Evolutionary conservation across 2,888 invertebrate genomes (phyloP).

Genomic region (Pristionchus arcanus): DNA sequence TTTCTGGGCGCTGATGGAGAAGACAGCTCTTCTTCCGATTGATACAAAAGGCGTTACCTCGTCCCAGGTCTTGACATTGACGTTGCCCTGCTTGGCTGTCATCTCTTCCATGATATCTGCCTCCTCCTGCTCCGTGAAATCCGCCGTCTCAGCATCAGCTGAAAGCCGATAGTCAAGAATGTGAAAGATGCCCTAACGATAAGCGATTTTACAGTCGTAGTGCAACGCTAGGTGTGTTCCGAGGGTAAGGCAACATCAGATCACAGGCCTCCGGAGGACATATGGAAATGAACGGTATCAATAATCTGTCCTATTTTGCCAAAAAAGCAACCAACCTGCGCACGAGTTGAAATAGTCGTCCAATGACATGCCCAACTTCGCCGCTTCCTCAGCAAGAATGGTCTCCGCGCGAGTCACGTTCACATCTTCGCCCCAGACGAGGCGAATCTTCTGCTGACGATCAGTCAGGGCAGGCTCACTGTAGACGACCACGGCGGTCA

Average conservation of each 20-base stretch:
- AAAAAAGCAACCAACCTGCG: neutral
- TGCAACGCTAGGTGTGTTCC: too few species aligned
- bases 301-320: too few species aligned
- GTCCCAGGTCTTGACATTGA: neutral
- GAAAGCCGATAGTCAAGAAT: neutral
- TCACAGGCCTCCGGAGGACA: too few species aligned
- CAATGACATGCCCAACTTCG: neutral
- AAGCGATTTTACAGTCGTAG: too few species aligned
- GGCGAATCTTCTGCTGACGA: neutral
- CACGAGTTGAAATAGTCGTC: neutral
- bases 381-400: neutral
- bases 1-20: too few species aligned
- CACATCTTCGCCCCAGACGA: neutral
- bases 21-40: too few species aligned
- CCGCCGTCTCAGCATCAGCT: neutral
- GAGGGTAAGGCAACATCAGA: too few species aligned
- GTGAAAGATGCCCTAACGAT: too few species aligned
- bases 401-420: neutral
- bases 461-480: neutral
- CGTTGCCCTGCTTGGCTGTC: neutral
- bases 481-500: neutral
- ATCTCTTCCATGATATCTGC: neutral
- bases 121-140: neutral
- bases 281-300: too few species aligned
- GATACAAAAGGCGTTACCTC: neutral